Base-by-base conservation (phyloP, 2,797 vertebrate species). In the Lagorchestes hirsutus region DNA sequence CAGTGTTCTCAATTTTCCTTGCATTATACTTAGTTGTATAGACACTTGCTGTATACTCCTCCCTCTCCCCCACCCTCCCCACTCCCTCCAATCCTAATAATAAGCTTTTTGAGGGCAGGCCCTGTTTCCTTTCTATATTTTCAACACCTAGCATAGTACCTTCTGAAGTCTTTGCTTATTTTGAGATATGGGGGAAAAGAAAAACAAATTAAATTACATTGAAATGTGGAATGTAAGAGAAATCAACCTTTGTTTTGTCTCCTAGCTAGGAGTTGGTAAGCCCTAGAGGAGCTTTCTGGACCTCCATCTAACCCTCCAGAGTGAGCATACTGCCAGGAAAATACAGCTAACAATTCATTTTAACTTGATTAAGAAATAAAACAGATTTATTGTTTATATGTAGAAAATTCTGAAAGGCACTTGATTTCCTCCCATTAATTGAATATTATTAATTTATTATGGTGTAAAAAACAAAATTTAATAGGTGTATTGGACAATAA, bases 161-260 rank as follows among this genome's bases (percentile, higher is more conserved):
- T 87, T 27, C 18, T 50, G 22, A 82, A 46, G 40, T 46, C 74
- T 27, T 50, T 87, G 22, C 10, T 4, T 87, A 46, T 34, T 87
- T 50, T 87, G 22, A 50, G 18, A 87, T 46, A 82, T 82, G 4
- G 12, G 67, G n/a, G 67, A 9, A 87, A 50, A 87, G 18, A 50
- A 87, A 87, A 82, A 46, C 18, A 82, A 87, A 87, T 10, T 28
- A 87, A 27, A 87, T 40, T 50, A 18, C 40, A 34, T 16, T n/a
- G 40, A 8, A 29, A 91, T 92, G 62, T 90, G 54, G 54, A 92
- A 92, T 28, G 13, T 46, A 95, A 92, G 95, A 55, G 28, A 92
- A 93, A 95, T 90, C n/a, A 62, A 12, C 22, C 40, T 87, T 46
- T 87, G 22, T 40, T 82, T 46, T 82, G 8, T 46, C 40, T 82